Evolutionary conservation across 2,113 vertebrate genomes (phyloP).

Genomic region (Alligator mississippiensis): DNA sequence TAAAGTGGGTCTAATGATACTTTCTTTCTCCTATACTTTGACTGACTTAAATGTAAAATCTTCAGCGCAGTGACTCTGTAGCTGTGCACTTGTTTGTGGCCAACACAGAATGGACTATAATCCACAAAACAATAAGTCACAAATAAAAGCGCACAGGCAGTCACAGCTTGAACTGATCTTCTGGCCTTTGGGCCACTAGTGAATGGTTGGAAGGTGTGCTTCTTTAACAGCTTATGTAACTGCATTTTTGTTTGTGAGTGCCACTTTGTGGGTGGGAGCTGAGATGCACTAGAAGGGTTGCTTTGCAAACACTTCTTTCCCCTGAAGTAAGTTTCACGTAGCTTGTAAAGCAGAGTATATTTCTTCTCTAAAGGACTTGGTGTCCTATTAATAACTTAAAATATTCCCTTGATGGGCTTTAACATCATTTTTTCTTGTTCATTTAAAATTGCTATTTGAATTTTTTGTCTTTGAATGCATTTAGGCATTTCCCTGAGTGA

Average conservation of each 20-base stretch:
- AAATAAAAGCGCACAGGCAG: neutral
- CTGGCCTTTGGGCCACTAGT: neutral
- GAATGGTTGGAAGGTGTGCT: neutral
- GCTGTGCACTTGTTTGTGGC: neutral
- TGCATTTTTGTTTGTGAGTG: neutral
- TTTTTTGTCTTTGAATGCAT: constrained; percentile 32
- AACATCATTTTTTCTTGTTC: neutral
- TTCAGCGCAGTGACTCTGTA: neutral
- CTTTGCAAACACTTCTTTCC: neutral
- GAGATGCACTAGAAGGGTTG: neutral
- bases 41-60: neutral
- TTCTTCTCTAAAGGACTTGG: constrained; percentile 41
- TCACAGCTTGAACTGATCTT: rapidly evolving
- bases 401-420: constrained; percentile 39
- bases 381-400: constrained; percentile 45
- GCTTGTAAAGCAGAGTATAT: neutral
- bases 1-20: neutral
- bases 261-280: neutral
- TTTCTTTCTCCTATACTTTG: neutral
- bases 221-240: neutral
- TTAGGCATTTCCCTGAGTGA: constrained; percentile 50
- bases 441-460: constrained; percentile 48
- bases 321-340: neutral
- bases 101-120: neutral
- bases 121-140: neutral